These are phyloP conservation scores for Carettochelys insculpta DNA, from an alignment of 2,113 vertebrate genomes.

Conservation along the genomic window DNA sequence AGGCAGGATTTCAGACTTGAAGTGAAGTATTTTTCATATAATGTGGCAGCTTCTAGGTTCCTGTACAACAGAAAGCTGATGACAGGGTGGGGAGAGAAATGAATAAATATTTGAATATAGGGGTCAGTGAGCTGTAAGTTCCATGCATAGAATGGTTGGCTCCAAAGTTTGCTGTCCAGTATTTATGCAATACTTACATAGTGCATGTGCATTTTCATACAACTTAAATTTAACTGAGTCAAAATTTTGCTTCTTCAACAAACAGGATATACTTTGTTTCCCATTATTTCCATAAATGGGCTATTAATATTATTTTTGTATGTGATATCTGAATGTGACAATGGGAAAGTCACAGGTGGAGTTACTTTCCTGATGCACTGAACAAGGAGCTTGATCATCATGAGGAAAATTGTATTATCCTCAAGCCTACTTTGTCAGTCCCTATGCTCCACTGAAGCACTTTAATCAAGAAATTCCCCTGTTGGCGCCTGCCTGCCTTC, in stretches of 20 bases:
- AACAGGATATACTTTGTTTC: background rate
- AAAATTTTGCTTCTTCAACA: background rate
- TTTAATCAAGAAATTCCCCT: background rate
- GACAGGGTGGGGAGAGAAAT: background rate
- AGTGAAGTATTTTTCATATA: background rate
- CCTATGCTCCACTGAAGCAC: background rate
- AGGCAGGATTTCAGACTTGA: background rate
- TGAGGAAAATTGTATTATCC: background rate
- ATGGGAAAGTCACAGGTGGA: background rate
- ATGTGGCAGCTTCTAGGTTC: background rate
- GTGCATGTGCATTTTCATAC: background rate
- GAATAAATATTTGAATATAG: constrained; percentile 24
- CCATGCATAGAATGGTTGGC: background rate
- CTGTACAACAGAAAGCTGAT: background rate
- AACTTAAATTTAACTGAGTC: background rate
- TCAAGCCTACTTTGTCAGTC: background rate
- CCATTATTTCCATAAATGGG: background rate
- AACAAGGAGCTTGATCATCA: background rate
- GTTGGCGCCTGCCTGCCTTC: background rate
- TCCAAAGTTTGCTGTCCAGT: background rate
- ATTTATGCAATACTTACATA: background rate
- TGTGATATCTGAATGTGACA: background rate
- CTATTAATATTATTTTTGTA: background rate
- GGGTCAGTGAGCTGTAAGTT: background rate
- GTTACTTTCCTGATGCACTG: background rate